phyloP scores from a whole-genome alignment of 2,113 vertebrate species.

The Pagrus major region DNA sequence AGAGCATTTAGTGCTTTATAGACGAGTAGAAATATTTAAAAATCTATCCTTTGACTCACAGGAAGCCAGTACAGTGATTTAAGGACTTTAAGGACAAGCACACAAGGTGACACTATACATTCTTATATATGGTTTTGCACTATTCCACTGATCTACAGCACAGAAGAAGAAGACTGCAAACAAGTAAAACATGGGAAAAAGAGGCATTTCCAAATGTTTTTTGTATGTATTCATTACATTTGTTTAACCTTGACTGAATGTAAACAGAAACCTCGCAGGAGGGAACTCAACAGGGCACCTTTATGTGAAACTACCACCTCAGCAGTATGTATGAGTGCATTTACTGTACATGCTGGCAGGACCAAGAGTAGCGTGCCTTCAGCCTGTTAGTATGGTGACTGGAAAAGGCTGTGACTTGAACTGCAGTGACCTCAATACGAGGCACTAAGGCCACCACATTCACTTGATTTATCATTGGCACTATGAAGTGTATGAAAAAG shows the following conservation, averaged over 20 bases:
- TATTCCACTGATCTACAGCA: too few relatives aligned
- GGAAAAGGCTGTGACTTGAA: background rate
- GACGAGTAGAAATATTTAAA: too few relatives aligned
- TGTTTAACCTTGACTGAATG: background rate
- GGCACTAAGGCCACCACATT: too few relatives aligned
- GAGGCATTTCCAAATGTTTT: background rate
- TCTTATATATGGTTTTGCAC: too few relatives aligned
- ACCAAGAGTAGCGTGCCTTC: background rate
- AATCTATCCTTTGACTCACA: too few relatives aligned
- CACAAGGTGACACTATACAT: too few relatives aligned
- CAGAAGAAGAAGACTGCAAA: background rate
- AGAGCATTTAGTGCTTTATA: too few relatives aligned
- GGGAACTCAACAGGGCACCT: background rate
- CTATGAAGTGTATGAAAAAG: background rate
- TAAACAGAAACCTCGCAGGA: background rate
- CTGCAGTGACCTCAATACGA: background rate
- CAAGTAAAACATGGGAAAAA: background rate
- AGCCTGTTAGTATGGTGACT: background rate
- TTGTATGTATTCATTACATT: background rate
- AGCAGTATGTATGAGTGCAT: constrained; percentile 12
- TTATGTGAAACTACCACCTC: background rate
- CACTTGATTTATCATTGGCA: background rate
- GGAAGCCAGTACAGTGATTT: too few relatives aligned
- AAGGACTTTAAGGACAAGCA: too few relatives aligned
- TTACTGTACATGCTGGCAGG: background rate